phyloP scores from a whole-genome alignment of 2,113 vertebrate species.

The Paracanthobrama guichenoti region DNA sequence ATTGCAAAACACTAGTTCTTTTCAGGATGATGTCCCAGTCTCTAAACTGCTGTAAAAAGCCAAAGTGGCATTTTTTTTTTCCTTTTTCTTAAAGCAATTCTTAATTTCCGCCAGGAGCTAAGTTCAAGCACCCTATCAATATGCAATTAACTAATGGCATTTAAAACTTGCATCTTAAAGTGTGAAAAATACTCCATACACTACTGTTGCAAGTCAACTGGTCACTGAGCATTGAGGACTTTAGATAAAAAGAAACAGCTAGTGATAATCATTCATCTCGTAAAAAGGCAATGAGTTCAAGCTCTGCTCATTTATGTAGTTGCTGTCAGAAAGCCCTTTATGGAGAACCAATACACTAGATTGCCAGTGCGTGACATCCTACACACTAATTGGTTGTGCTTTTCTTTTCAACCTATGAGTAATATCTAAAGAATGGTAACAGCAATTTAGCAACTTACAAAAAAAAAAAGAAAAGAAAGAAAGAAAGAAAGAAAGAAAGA shows the following conservation, averaged over 20 bases:
- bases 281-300: not conserved
- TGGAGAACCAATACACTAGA: not conserved
- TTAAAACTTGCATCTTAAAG: not conserved
- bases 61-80: not conserved
- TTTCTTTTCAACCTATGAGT: not conserved
- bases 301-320: not conserved
- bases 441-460: too few species aligned
- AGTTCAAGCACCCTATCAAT: not conserved
- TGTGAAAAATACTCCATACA: not conserved
- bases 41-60: not conserved
- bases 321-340: not conserved
- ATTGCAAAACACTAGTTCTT: not conserved
- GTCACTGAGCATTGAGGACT: not conserved
- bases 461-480: too few species aligned
- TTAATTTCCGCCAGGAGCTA: not conserved
- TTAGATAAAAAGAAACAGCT: not conserved
- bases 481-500: too few species aligned
- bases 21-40: not conserved
- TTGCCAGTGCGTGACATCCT: not conserved
- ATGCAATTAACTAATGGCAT: conserved; percentile 30
- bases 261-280: not conserved
- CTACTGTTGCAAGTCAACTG: not conserved
- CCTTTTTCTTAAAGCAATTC: not conserved
- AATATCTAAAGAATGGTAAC: not conserved
- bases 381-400: not conserved